Conservation (phyloP, 2,797 vertebrate genomes). For the Hippocampus kuda region DNA sequence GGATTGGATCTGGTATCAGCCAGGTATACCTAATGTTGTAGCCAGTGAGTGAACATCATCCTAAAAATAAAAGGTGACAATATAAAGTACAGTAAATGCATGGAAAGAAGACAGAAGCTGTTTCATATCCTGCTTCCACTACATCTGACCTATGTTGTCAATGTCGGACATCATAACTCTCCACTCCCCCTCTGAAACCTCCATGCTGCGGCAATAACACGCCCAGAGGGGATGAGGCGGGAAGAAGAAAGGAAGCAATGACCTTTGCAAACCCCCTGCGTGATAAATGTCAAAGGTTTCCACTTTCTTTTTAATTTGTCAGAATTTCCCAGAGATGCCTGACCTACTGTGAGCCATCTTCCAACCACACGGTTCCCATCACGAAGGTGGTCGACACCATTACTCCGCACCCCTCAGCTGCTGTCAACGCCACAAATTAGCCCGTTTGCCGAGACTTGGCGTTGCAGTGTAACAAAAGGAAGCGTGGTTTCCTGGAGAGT, state of each 20-base stretch:
- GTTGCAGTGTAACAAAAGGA: conserved; percentile 54
- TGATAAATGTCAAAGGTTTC: conserved; percentile 70
- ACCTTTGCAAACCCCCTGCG: conserved; percentile 61
- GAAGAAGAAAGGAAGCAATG: conserved; percentile 55
- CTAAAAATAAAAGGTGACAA: too few relatives aligned
- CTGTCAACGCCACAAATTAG: conserved; percentile 66
- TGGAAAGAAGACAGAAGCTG: conserved; percentile 3
- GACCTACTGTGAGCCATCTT: conserved; percentile 54
- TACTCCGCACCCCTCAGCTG: conserved; percentile 46
- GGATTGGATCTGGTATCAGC: too few relatives aligned
- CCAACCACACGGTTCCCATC: conserved; percentile 52
- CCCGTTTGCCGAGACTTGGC: conserved; percentile 64
- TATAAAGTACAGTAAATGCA: background rate
- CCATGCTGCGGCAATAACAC: conserved; percentile 25
- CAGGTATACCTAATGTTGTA: too few relatives aligned
- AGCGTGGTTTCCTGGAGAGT: conserved; percentile 41
- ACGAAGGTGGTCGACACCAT: conserved; percentile 58
- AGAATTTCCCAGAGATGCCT: conserved; percentile 60
- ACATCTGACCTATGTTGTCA: conserved; percentile 24
- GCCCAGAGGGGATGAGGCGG: conserved; percentile 42
- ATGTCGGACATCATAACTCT: conserved; percentile 15
- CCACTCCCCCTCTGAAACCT: conserved; percentile 3
- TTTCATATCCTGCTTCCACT: conserved; percentile 20
- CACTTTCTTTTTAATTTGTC: conserved; percentile 65
- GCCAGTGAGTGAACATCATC: too few relatives aligned